Conservation (phyloP, 2,113 vertebrate genomes). For the Phyllopteryx taeniolatus region DNA sequence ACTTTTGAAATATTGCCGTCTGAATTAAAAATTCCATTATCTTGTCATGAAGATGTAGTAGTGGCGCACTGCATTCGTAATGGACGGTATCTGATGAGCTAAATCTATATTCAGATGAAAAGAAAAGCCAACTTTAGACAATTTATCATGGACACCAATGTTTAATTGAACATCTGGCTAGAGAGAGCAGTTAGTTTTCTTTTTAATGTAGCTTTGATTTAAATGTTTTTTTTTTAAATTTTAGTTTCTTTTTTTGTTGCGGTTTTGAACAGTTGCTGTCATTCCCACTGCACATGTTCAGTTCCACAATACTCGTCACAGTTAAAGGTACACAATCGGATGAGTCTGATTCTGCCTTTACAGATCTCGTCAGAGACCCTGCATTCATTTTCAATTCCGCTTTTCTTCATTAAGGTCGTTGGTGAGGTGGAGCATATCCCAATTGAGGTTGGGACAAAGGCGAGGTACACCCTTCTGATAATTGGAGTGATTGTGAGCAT, state of each 20-base stretch:
- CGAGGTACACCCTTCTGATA: too few species aligned
- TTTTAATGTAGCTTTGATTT: constrained; percentile 29
- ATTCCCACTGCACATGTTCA: constrained; percentile 11
- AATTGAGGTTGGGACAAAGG: too few species aligned
- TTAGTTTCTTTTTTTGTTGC: not conserved
- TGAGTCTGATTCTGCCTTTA: too few species aligned
- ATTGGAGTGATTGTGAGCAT: too few species aligned
- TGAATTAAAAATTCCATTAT: constrained; percentile 4
- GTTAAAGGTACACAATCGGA: not conserved
- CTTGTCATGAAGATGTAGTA: constrained; percentile 5
- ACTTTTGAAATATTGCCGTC: not conserved
- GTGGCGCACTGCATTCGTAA: not conserved
- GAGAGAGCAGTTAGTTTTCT: constrained; percentile 14
- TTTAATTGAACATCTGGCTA: constrained; percentile 25
- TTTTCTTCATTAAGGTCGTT: too few species aligned
- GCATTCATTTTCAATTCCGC: too few species aligned
- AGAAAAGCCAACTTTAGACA: not conserved
- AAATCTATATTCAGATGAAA: constrained; percentile 1
- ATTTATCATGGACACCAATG: constrained; percentile 21
- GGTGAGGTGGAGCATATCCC: too few species aligned
- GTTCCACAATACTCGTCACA: not conserved
- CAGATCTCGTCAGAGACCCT: too few species aligned
- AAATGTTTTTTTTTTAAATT: not conserved
- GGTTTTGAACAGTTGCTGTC: constrained; percentile 30
- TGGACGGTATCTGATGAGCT: not conserved